Evolutionary conservation across 2,888 invertebrate genomes (phyloP).

Genomic region (Drosophila lacicola): DNA sequence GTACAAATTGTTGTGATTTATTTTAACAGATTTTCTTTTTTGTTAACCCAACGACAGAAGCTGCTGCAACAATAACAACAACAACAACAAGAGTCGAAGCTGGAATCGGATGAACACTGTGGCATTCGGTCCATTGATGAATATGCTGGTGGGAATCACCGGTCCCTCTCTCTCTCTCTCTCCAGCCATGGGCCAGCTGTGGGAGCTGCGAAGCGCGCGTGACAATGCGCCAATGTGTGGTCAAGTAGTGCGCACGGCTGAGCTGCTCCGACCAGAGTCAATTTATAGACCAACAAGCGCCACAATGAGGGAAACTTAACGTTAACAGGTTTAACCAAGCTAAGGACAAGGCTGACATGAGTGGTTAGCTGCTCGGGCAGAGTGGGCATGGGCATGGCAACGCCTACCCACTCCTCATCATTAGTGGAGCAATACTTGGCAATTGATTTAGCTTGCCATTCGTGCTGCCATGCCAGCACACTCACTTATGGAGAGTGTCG

Average conservation of each 20-base stretch:
- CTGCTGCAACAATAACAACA: background rate
- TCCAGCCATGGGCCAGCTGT: background rate
- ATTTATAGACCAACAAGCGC: conserved; percentile 66
- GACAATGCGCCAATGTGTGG: conserved; percentile 79
- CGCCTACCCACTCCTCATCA: conserved; percentile 34
- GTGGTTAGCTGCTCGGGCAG: conserved; percentile 43
- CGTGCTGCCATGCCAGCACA: conserved; percentile 7
- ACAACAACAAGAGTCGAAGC: conserved; percentile 2
- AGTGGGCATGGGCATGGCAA: no score
- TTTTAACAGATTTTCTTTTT: conserved; percentile 68
- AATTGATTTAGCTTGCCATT: conserved; percentile 41
- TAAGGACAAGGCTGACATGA: conserved; percentile 69
- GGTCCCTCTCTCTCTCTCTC: background rate
- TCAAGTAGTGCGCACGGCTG: conserved; percentile 77
- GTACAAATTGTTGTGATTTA: conserved; percentile 80
- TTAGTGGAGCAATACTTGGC: conserved; percentile 48
- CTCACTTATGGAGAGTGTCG: conserved; percentile 3
- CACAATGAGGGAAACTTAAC: conserved; percentile 69
- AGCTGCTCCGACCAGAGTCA: conserved; percentile 63
- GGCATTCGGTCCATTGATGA: conserved; percentile 73
- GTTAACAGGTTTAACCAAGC: conserved; percentile 78
- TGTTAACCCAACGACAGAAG: conserved; percentile 66
- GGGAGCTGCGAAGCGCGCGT: conserved; percentile 51
- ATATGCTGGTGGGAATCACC: conserved; percentile 60
- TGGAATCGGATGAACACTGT: conserved; percentile 41